Evolutionary conservation across 2,888 invertebrate species (phyloP).

Genomic region (Dioctria linearis): DNA sequence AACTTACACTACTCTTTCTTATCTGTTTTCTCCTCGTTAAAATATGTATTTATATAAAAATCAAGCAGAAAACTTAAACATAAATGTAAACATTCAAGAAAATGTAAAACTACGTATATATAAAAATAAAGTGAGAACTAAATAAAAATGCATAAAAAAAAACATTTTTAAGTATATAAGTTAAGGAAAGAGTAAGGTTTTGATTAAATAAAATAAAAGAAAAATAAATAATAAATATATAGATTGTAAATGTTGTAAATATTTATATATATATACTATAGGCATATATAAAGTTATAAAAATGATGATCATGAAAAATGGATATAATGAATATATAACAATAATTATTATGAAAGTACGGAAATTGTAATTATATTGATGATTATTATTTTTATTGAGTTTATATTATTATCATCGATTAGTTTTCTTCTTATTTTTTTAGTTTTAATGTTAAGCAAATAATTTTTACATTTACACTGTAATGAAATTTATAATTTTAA

Average conservation of each 20-base stretch:
- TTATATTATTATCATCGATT: constrained; percentile 33
- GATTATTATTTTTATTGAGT: constrained; percentile 35
- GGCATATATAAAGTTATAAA: constrained; percentile 40
- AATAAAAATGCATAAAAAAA: constrained; percentile 14
- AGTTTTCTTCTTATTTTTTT: constrained; percentile 34
- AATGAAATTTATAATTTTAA: constrained; percentile 49
- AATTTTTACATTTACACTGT: constrained; percentile 50
- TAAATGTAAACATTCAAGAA: constrained; percentile 22
- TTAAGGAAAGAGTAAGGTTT: constrained; percentile 36
- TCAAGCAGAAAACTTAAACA: constrained; percentile 35
- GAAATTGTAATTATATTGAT: constrained; percentile 27
- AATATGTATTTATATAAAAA: constrained; percentile 49
- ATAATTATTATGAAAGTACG: constrained; percentile 19
- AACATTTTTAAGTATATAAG: constrained; percentile 25
- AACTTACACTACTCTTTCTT: constrained; percentile 36
- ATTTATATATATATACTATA: constrained; percentile 44
- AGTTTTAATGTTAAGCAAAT: constrained; percentile 45
- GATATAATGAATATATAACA: not conserved
- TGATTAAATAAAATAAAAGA: constrained; percentile 16
- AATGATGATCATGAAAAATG: constrained; percentile 2
- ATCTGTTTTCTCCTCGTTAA: constrained; percentile 40
- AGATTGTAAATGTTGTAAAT: constrained; percentile 54
- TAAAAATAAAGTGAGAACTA: constrained; percentile 18
- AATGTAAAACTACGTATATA: constrained; percentile 30
- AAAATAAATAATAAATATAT: constrained; percentile 35